Evolutionary conservation across 2,113 vertebrate species (phyloP).

Genomic region (Dolichotis patagonum): DNA sequence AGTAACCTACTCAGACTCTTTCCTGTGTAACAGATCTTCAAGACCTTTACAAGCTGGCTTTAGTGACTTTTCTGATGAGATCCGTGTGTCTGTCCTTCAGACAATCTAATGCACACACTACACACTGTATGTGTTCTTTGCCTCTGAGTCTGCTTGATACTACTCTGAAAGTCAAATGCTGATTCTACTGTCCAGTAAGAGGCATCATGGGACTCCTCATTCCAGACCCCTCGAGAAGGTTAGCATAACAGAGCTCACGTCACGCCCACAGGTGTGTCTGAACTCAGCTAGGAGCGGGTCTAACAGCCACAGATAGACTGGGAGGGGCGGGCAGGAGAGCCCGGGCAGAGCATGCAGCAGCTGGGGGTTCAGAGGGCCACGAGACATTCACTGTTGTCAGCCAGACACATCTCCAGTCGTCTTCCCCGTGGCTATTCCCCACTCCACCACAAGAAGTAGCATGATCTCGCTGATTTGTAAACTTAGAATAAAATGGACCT

Average conservation of each 20-base stretch:
- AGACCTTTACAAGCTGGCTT: not conserved
- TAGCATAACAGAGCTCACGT: too few species aligned
- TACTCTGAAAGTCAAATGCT: too few species aligned
- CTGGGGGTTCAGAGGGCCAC: not conserved
- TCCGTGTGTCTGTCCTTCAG: not conserved
- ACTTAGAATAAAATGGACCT: not conserved
- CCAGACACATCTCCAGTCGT: fast-evolving
- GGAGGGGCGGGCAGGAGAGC: not conserved
- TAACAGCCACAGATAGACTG: not conserved
- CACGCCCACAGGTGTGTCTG: not conserved
- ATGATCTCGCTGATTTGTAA: not conserved
- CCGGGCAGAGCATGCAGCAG: not conserved
- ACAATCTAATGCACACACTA: not conserved
- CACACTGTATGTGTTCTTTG: not conserved
- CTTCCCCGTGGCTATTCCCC: not conserved
- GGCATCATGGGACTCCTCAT: too few species aligned
- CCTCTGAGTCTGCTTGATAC: too few species aligned
- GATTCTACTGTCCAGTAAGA: too few species aligned
- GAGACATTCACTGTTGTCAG: not conserved
- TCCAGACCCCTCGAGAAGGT: too few species aligned
- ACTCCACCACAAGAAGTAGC: too few species aligned
- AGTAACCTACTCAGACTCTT: not conserved
- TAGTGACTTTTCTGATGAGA: not conserved
- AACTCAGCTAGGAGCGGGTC: not conserved
- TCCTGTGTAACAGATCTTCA: too few species aligned